These are phyloP conservation scores for Mormyrus lacerda DNA, from an alignment of 2,113 vertebrate genomes.

Conservation along the genomic window DNA sequence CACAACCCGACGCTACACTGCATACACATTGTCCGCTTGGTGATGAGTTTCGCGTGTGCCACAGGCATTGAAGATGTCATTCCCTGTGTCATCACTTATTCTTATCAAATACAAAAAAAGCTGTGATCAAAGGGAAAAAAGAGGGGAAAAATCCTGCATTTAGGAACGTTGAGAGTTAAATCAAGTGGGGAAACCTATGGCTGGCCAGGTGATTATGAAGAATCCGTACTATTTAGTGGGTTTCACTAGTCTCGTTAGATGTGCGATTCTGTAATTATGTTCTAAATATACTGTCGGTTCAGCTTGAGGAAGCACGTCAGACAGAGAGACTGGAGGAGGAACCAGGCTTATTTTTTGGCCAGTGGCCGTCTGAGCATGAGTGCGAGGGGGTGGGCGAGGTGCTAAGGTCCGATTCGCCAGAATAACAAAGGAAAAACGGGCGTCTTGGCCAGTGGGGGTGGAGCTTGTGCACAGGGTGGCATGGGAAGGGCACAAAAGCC, in stretches of 20 bases:
- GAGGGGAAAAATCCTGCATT: background rate
- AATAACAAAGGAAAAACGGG: background rate
- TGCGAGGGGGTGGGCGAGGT: background rate
- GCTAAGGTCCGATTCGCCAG: background rate
- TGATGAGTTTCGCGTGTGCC: background rate
- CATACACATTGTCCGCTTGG: background rate
- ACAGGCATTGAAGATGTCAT: background rate
- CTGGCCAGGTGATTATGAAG: background rate
- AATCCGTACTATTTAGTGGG: background rate
- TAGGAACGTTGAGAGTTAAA: background rate
- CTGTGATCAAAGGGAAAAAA: background rate
- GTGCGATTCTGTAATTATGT: background rate
- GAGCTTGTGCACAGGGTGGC: background rate
- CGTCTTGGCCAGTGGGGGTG: background rate
- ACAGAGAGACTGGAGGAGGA: background rate
- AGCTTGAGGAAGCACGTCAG: background rate
- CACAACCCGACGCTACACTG: background rate
- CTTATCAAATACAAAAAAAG: background rate
- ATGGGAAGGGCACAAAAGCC: background rate
- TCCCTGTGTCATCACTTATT: background rate
- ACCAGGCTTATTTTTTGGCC: background rate
- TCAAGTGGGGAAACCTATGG: background rate
- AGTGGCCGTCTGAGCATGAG: background rate
- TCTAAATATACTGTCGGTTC: background rate
- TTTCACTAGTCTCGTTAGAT: background rate